phyloP scores from a whole-genome alignment of 92 coral and sea anemone genomes.

The Porites rus region DNA sequence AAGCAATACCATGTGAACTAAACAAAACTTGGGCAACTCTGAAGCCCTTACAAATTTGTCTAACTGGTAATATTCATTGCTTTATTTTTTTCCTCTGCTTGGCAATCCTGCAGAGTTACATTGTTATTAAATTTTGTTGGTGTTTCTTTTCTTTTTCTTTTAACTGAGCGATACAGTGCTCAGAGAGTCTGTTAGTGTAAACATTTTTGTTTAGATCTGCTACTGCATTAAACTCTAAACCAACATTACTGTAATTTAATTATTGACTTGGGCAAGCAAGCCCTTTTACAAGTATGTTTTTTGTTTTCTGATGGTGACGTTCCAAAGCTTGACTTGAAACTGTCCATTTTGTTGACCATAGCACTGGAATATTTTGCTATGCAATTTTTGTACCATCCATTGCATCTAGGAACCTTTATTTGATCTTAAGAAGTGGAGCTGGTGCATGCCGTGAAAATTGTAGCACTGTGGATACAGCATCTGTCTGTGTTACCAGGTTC shows the following conservation, averaged over 20 bases:
- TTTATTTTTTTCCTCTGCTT: not conserved
- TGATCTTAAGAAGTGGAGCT: slow-evolving; percentile 60
- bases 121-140: not conserved
- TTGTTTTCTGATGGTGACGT: not conserved
- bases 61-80: not conserved
- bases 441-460: slow-evolving; percentile 55
- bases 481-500: slow-evolving; percentile 23
- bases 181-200: not conserved
- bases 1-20: not conserved
- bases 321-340: slow-evolving; percentile 1
- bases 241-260: not conserved
- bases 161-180: slow-evolving; percentile 1
- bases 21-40: not conserved
- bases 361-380: not conserved
- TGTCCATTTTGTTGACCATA: not conserved
- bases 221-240: not conserved
- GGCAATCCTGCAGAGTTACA: slow-evolving; percentile 9
- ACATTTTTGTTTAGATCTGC: not conserved
- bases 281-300: not conserved
- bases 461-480: slow-evolving; percentile 53
- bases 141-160: not conserved
- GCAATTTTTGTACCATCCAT: not conserved
- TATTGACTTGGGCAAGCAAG: not conserved
- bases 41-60: not conserved
- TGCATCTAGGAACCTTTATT: slow-evolving; percentile 3